Evolutionary conservation across 2,113 vertebrate species (phyloP).

Genomic region (Microtus oregoni): DNA sequence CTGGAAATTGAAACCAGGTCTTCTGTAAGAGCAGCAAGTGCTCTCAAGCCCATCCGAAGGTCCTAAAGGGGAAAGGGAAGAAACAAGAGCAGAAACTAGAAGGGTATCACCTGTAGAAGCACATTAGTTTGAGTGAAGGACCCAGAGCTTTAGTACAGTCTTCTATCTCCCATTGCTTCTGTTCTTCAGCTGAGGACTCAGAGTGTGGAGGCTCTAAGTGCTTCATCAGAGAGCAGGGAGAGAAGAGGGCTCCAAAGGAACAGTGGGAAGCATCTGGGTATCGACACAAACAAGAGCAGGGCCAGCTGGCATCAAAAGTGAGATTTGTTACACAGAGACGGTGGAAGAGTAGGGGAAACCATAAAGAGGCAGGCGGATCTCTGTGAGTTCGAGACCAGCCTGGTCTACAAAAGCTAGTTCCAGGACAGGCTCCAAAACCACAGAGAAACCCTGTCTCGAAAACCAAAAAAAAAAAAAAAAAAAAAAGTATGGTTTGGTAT

Average conservation of each 20-base stretch:
- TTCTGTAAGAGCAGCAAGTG: background rate
- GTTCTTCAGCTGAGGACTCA: background rate
- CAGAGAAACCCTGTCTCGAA: too few relatives aligned
- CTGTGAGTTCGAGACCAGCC: too few relatives aligned
- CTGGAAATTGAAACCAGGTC: background rate
- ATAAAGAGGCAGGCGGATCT: too few relatives aligned
- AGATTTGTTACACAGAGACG: background rate
- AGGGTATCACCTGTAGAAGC: background rate
- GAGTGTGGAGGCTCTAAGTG: background rate
- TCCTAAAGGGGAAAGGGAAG: background rate
- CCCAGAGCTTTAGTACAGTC: too few relatives aligned
- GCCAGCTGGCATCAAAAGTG: too few relatives aligned
- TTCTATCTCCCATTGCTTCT: background rate
- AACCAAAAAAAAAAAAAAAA: too few relatives aligned
- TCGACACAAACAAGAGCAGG: background rate
- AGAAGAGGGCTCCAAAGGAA: too few relatives aligned
- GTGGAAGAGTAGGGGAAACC: background rate
- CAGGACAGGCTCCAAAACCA: too few relatives aligned
- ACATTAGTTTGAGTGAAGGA: background rate
- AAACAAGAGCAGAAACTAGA: background rate
- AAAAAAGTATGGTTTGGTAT: background rate
- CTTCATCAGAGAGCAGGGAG: background rate
- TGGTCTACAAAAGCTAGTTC: too few relatives aligned
- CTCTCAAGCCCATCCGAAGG: background rate
- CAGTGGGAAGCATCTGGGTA: background rate